Evolutionary conservation across 2,888 invertebrate genomes (phyloP), one percentile per base, ranked within the genome.

Genomic region (Drosophila robusta): DNA sequence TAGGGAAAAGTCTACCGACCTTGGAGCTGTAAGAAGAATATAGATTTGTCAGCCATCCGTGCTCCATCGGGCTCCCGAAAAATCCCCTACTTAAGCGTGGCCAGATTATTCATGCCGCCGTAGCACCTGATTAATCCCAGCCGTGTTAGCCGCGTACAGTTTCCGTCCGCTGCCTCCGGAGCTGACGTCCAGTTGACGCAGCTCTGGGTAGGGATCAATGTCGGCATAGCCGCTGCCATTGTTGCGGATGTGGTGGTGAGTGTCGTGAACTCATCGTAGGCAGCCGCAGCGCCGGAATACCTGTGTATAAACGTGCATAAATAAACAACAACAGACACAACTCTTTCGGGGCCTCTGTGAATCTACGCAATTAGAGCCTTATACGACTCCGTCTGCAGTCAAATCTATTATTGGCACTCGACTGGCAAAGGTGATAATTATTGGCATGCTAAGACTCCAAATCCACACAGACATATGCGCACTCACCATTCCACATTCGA

Each of bases 61-160:
- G 24, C 7, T 26, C 26, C 8, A 8, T 8, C 2, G 11, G 4
- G 4, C n/a, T 4, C 0, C 22, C 12, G 3, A 8, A 8, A 3
- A 0, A 0, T 55, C 57, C 18, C 47, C 18, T 70, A 91, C 91
- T 74, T 77, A 4, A 91, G 54, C 32, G 76, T 32, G 9, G 76
- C 83, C 39, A 91, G 61, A 77, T 91, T 92, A 34, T 90, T 87
- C 78, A 91, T 89, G 36, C 91, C 91, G 16, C 92, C 92, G 55
- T 87, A 90, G 65, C 91, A 91, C 39, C 89, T 80, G 3, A 91
- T 60, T 2, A 86, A 62, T n/a, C 89, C 90, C 45, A 75, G 77
- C 4, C 73, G 72, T 3, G 71, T 79, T 16, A 81, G 72, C 9
- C 83, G 79, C 1, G 91, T 85, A 39, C 91, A 91, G 70, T 90